These are phyloP conservation scores for Lasioglossum leucozonium DNA, from an alignment of 2,888 invertebrate genomes.

Conservation along the genomic window DNA sequence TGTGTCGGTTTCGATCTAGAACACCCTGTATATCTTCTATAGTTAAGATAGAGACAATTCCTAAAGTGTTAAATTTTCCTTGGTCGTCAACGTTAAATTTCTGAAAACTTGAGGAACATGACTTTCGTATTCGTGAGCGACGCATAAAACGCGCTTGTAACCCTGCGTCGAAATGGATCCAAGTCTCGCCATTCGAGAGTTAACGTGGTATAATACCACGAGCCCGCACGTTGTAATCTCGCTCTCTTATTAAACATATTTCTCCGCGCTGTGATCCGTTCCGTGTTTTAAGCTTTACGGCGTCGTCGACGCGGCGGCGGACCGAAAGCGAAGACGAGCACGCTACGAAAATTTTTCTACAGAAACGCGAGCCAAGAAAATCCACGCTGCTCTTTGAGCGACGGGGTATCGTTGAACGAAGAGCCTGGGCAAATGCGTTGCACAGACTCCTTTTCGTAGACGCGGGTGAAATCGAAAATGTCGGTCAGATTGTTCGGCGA, in stretches of 20 bases:
- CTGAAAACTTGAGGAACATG: no score
- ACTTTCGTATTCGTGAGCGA: no score
- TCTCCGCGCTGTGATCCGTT: background rate
- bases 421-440: background rate
- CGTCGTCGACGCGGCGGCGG: background rate
- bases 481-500: background rate
- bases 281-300: background rate
- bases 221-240: background rate
- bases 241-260: slow-evolving; percentile 1
- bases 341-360: background rate
- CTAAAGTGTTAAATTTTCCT: no score
- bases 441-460: background rate
- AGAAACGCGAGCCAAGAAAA: background rate
- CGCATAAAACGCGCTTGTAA: background rate
- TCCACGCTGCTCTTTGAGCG: background rate
- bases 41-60: no score
- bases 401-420: background rate
- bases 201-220: background rate
- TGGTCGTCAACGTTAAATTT: no score
- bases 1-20: no score
- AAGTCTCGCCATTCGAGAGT: background rate
- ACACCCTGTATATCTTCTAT: no score
- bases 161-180: background rate
- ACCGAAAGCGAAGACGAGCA: background rate
- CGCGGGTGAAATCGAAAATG: background rate